Evolutionary conservation across 2,888 invertebrate genomes (phyloP).

Genomic region (Scaptomyza reducta): DNA sequence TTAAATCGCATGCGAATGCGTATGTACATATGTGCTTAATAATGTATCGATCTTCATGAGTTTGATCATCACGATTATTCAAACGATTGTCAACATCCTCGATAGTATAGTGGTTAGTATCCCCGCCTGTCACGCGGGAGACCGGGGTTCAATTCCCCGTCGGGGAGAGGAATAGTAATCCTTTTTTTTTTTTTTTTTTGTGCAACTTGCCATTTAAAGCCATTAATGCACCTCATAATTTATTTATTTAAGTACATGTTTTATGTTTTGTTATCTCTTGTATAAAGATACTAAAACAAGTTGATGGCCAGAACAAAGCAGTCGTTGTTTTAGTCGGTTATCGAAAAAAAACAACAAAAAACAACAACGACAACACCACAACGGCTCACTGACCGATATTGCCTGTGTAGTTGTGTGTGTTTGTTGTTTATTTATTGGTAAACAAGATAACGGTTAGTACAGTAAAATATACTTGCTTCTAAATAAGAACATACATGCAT

Average conservation of each 20-base stretch:
- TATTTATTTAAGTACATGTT: not conserved
- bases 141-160: conserved; percentile 19
- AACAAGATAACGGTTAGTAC: conserved; percentile 54
- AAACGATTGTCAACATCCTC: rapidly evolving
- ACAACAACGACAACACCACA: conserved; percentile 8
- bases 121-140: conserved; percentile 28
- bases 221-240: not conserved
- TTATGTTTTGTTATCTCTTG: not conserved
- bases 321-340: conserved; percentile 11
- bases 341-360: conserved; percentile 17
- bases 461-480: conserved; percentile 3
- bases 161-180: not conserved
- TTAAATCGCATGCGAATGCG: not conserved
- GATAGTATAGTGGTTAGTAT: conserved; percentile 16
- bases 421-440: conserved; percentile 45
- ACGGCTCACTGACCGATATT: conserved; percentile 49
- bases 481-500: conserved; percentile 23
- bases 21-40: not conserved
- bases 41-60: not conserved
- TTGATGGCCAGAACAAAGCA: conserved; percentile 3
- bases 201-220: not conserved
- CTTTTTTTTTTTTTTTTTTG: not conserved
- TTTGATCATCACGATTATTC: not conserved
- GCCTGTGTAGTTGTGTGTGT: conserved; percentile 24
- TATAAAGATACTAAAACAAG: not conserved